Evolutionary conservation across 2,797 vertebrate genomes (phyloP).

Genomic region (Sebastiscus tertius): DNA sequence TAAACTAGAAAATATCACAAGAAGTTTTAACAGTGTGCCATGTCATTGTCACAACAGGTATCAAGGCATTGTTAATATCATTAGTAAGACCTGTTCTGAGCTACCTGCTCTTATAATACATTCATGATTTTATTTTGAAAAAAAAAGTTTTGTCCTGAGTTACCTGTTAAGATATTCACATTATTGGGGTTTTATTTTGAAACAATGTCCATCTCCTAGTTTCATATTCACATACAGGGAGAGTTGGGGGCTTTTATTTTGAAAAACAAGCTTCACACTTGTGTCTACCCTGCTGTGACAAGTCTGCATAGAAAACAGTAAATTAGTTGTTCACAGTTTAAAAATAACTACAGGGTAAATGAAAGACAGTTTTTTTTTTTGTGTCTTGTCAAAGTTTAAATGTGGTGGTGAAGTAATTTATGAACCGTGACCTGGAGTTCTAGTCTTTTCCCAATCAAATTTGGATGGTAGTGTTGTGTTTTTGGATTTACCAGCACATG

Average conservation of each 20-base stretch:
- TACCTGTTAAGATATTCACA: too few species aligned
- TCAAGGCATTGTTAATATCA: background rate
- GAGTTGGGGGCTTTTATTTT: too few species aligned
- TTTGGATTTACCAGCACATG: background rate
- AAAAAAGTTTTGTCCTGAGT: too few species aligned
- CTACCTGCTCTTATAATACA: background rate
- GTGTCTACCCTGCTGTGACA: too few species aligned
- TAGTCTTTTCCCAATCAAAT: background rate
- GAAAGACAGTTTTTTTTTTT: background rate
- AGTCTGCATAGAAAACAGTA: background rate
- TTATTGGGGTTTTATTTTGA: too few species aligned
- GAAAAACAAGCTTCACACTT: background rate
- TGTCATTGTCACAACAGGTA: background rate
- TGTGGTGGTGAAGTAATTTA: background rate
- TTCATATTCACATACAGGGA: too few species aligned
- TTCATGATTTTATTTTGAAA: background rate
- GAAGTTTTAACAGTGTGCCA: background rate
- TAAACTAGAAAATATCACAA: too few species aligned
- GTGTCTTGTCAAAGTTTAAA: background rate
- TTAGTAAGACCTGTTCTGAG: background rate
- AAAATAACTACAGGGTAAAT: background rate
- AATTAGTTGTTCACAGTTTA: background rate
- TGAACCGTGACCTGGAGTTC: background rate
- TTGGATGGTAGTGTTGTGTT: background rate
- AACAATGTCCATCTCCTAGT: too few species aligned